These are phyloP conservation scores for Eristalis tenax DNA, from an alignment of 2,888 invertebrate genomes.

Conservation along the genomic window DNA sequence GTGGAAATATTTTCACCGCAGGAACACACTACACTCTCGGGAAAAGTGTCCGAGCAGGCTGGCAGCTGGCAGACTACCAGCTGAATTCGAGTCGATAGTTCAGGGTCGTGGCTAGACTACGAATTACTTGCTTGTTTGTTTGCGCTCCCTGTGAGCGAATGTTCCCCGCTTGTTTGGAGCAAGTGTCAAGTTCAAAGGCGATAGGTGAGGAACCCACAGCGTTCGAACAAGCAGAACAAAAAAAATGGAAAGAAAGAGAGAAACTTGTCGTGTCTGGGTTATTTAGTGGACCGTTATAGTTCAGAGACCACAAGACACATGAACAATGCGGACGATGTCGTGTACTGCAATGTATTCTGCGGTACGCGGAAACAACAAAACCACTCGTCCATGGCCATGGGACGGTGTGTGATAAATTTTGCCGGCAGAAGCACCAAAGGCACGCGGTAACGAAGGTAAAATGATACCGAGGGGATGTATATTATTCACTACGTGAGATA, in stretches of 20 bases:
- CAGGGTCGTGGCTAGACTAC: constrained; percentile 67
- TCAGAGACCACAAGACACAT: constrained; percentile 18
- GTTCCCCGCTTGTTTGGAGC: constrained; percentile 28
- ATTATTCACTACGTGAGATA: constrained; percentile 56
- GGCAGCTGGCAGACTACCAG: neutral
- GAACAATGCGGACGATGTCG: constrained; percentile 36
- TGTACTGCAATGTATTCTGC: constrained; percentile 51
- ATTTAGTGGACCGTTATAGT: constrained; percentile 68
- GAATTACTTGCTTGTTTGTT: constrained; percentile 30
- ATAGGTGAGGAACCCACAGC: constrained; percentile 23
- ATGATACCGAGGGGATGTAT: constrained; percentile 45
- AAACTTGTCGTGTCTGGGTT: constrained; percentile 69
- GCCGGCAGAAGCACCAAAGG: constrained; percentile 50
- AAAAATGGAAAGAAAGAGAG: constrained; percentile 1
- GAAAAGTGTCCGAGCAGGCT: constrained; percentile 9
- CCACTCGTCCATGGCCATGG: constrained; percentile 40
- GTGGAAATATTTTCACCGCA: constrained; percentile 67
- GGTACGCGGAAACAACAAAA: constrained; percentile 64
- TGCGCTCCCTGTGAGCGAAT: neutral
- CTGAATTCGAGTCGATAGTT: constrained; percentile 62
- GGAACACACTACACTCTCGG: constrained; percentile 40
- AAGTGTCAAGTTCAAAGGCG: constrained; percentile 69
- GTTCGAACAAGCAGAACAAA: constrained; percentile 31
- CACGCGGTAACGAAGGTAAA: constrained; percentile 46
- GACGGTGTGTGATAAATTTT: constrained; percentile 56